phyloP scores from a whole-genome alignment of 2,888 invertebrate genomes.

The Cryptophagus acutangulus region DNA sequence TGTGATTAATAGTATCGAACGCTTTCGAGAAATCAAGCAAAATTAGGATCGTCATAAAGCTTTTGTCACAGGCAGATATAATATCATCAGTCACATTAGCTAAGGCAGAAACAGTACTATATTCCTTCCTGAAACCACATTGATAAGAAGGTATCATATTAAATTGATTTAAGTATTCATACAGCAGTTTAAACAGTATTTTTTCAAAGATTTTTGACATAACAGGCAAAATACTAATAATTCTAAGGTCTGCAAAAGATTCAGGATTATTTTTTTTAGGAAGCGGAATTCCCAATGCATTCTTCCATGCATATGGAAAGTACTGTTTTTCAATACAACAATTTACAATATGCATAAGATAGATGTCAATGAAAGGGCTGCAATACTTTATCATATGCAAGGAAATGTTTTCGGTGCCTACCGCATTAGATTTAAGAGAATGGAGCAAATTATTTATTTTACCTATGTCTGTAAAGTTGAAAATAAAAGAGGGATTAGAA shows the following conservation, averaged over 20 bases:
- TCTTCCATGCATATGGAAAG: slow-evolving; percentile 7
- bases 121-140: not conserved
- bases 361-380: slow-evolving; percentile 10
- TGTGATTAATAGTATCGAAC: slow-evolving; percentile 5
- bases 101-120: not conserved
- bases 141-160: not conserved
- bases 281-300: slow-evolving; percentile 4
- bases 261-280: slow-evolving; percentile 8
- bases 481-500: too few relatives aligned
- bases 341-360: slow-evolving; percentile 8
- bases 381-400: slow-evolving; percentile 6
- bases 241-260: slow-evolving; percentile 8
- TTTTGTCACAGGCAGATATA: not conserved
- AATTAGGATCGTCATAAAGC: not conserved
- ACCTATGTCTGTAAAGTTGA: too few relatives aligned
- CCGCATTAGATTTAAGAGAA: not conserved
- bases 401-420: slow-evolving; percentile 1
- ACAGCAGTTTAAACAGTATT: slow-evolving; percentile 1
- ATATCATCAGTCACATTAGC: not conserved
- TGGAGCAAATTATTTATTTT: too few relatives aligned
- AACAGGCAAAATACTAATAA: slow-evolving; percentile 11
- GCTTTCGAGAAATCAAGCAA: slow-evolving; percentile 5
- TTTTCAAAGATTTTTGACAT: slow-evolving; percentile 6
- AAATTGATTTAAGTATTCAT: not conserved
- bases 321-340: slow-evolving; percentile 7